Evolutionary conservation across 2,888 invertebrate species (phyloP), one percentile per base, ranked within the genome.

Genomic region (Microplitis manilae): DNA sequence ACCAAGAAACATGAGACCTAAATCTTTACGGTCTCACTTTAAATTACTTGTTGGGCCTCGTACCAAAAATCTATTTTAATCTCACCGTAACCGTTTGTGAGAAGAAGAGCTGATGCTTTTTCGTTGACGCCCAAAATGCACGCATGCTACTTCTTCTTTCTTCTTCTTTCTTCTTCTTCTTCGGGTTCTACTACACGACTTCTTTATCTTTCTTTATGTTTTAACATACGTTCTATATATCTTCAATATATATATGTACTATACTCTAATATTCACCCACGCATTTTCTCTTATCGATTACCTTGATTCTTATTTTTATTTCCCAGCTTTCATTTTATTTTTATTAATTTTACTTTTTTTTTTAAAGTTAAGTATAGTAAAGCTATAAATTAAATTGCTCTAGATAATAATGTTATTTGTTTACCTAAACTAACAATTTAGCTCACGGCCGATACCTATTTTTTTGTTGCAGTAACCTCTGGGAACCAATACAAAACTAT

Each of bases 381-480:
- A 50, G 50, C 8, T 50, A 50, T 50, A 50, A 50, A 50, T 50
- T 50, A 9, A 50, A 50, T 50, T 50, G 50, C 8, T 50, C 50
- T 50, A 50, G 13, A 50, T 5, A 50, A 50, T 50, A 50, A 50
- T 9, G 17, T 50, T 50, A 50, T 50, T 50, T 50, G 1, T 50
- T 50, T 50, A 41, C 9, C 73, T 30, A 7, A 6, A 67, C 73
- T 73, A 68, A 68, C 38, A 59, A 39, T 60, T n/a, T 65, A 50
- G 75, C 67, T 77, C 68, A 74, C 68, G 59, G 77, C 64, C 38
- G 73, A 69, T 68, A 65, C 73, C 71, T 81, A 70, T 82, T 84
- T 84, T 81, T 89, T 75, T 90, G 89, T 90, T 89, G 73, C 89
- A 89, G 89, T 89, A 88, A 89, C 84, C 88, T 88, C 85, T 85